Base-by-base conservation (phyloP, 2,113 vertebrate species). In the Menidia beryllina region DNA sequence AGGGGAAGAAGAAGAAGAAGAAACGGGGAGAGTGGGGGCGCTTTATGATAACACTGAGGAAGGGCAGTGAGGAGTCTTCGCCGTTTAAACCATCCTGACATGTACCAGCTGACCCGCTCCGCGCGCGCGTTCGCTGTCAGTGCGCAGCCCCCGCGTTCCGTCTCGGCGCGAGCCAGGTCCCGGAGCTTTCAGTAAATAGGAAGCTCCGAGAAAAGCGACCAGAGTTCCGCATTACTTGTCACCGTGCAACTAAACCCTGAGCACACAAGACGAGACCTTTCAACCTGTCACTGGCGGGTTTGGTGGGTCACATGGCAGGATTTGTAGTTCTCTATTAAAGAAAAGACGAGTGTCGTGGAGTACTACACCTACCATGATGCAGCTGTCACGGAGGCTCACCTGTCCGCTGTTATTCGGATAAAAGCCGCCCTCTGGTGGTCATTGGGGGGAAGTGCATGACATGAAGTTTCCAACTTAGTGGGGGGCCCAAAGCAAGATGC, bases 151-250 rank as follows among this genome's bases (percentile, higher is more conserved):
- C 13, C n/a, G 41, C 6, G 23, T 9, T 13, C 19, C 8, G 54
- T 20, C 36, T 60, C 51, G 0, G 13, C 12, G 43, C 24, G 34
- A 77, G 74, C 49, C 65, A 76, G 76, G 23, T 45, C 48, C n/a
- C 39, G 15, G 9, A 38, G 26, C 51, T 26, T 47, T 79, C 77
- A 60, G 72, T 52, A n/a, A 73, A 59, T 38, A 84, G 87, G 88
- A 89, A 91, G 75, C 75, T 23, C 59, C 77, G 62, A 69, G 57
- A 75, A 30, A 43, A 13, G 59, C 71, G 45, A 36, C 15, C 39
- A 68, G 20, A 84, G 87, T 91, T 91, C 90, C 89, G 89, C 90
- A 85, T 86, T 72, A 67, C 58, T 52, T 49, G 21, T 47, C 45
- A 51, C 41, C 7, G 2, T 48, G 19, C 23, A n/a, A n/a, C 1